Evolutionary conservation across 2,888 invertebrate genomes (phyloP).

Genomic region (Lithophane ornitopus): DNA sequence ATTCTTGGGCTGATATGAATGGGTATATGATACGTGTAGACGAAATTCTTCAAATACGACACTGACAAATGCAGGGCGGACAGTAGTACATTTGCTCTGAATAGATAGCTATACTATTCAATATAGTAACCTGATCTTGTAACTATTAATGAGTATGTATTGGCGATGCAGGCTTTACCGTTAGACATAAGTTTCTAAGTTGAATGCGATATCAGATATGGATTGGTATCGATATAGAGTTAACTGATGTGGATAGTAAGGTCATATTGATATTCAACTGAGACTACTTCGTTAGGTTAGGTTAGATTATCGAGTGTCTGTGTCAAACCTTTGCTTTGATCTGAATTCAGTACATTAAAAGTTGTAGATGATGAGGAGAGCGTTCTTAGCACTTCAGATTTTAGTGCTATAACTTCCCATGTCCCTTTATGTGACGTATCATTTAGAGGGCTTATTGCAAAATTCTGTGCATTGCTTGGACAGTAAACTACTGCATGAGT

Average conservation of each 20-base stretch:
- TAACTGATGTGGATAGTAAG: slow-evolving; percentile 29
- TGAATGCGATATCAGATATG: slow-evolving; percentile 10
- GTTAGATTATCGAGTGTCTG: background rate
- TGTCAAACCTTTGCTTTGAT: background rate
- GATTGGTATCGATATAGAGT: slow-evolving; percentile 9
- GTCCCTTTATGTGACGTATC: background rate
- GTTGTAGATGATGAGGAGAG: background rate
- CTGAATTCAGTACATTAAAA: too few relatives aligned
- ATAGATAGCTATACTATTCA: slow-evolving; percentile 19
- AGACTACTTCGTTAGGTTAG: background rate
- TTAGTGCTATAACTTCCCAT: background rate
- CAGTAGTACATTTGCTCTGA: slow-evolving; percentile 27
- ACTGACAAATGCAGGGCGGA: slow-evolving; percentile 17
- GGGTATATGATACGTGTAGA: background rate
- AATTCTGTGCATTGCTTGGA: too few relatives aligned
- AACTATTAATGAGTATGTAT: slow-evolving; percentile 8
- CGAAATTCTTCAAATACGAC: background rate
- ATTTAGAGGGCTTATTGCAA: too few relatives aligned
- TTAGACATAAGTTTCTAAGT: slow-evolving; percentile 27
- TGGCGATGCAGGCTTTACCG: slow-evolving; percentile 10
- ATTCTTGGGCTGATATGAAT: background rate
- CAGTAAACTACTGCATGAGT: background rate
- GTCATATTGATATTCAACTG: slow-evolving; percentile 12
- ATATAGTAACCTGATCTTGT: slow-evolving; percentile 35
- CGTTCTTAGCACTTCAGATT: background rate